phyloP scores from a whole-genome alignment of 2,888 invertebrate species.

The Ennomos fuscantarius region DNA sequence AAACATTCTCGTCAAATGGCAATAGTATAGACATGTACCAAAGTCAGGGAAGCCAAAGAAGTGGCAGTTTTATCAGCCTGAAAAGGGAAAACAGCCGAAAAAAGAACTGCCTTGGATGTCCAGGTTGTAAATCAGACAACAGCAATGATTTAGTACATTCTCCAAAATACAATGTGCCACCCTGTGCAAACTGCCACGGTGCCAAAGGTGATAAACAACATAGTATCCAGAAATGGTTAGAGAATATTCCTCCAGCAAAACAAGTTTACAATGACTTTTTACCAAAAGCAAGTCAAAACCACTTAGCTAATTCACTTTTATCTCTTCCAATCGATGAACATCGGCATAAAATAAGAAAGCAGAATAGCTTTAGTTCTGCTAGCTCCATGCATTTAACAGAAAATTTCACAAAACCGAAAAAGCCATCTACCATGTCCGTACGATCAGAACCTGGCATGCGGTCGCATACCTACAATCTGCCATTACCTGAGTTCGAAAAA shows the following conservation, averaged over 20 bases:
- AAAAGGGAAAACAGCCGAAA: slow-evolving; percentile 87
- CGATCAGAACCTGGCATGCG: slow-evolving; percentile 74
- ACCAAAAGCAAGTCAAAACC: slow-evolving; percentile 53
- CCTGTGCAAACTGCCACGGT: slow-evolving; percentile 82
- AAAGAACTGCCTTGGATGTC: slow-evolving; percentile 87
- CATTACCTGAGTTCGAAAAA: slow-evolving; percentile 69
- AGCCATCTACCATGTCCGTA: slow-evolving; percentile 68
- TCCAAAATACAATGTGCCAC: slow-evolving; percentile 72
- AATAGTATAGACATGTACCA: slow-evolving; percentile 79
- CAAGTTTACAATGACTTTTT: slow-evolving; percentile 61
- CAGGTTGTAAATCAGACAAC: slow-evolving; percentile 83
- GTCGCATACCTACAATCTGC: slow-evolving; percentile 66
- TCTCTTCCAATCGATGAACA: slow-evolving; percentile 63
- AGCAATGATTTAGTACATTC: slow-evolving; percentile 64
- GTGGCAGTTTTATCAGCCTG: slow-evolving; percentile 83
- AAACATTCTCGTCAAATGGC: slow-evolving; percentile 78
- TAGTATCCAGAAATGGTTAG: slow-evolving; percentile 91
- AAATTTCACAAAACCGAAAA: slow-evolving; percentile 58
- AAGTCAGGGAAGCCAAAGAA: slow-evolving; percentile 80
- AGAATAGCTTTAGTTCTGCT: slow-evolving; percentile 68
- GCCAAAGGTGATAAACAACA: slow-evolving; percentile 89
- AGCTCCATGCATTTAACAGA: slow-evolving; percentile 59
- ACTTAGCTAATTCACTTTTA: slow-evolving; percentile 65
- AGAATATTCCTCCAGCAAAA: slow-evolving; percentile 86
- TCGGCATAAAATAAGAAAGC: slow-evolving; percentile 62